Evolutionary conservation across 2,888 invertebrate species (phyloP), one percentile per base, ranked within the genome.

Genomic region (Drosophila crucigera): DNA sequence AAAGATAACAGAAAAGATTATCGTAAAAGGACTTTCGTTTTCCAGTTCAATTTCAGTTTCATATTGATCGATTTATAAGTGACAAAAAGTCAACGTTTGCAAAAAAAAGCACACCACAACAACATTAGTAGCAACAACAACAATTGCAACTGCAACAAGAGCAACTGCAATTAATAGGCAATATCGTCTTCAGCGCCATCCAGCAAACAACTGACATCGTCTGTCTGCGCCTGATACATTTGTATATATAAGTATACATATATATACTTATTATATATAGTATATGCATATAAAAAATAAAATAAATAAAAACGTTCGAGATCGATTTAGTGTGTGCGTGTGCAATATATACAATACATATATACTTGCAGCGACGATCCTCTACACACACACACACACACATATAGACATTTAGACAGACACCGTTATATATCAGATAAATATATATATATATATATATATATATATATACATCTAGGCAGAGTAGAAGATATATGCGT

Each of bases 401-500:
- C 7, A 67, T 47, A 22, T 22, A 54, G 54, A 22, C 5, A 55
- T 37, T 53, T 37, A 74, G 63, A 75, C 72, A 63, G 55, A 43
- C 47, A 71, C 59, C 55, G 35, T 35, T 69, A 61, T 61, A 68
- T 68, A 71, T 64, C 25, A 25, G 16, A 69, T 33, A 31, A 9
- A 31, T 30, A 30, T 30, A 30, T 30, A 30, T 30, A 30, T 30
- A 31, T 31, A 31, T 30, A 30, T 30, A 30, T 30, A 30, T 30
- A 30, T 30, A 59, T 64, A 53, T 68, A 71, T 62, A 83, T 84
- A 83, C 90, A 84, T 90, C 86, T 88, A 85, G 86, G 77, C 89
- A 84, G 90, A 82, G 90, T 84, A 78, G 69, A 85, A 90, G 83
- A 90, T 88, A 83, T 90, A 77, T 76, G 83, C 83, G 86, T 90